Conservation (phyloP, 2,113 vertebrate species). For the Myiopsitta monachus region DNA sequence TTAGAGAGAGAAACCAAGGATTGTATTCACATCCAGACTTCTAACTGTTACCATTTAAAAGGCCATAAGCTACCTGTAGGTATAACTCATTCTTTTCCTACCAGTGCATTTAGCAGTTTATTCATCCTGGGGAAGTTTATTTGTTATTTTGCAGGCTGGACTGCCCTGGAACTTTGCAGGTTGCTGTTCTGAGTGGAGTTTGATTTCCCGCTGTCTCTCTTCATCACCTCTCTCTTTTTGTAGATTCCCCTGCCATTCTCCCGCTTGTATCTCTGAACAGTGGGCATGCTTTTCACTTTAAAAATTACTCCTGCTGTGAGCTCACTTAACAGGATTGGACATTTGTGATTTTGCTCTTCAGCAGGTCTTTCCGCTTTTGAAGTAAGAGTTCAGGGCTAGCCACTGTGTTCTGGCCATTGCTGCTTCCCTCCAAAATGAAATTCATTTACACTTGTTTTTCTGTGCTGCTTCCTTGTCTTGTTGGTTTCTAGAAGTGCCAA, state of each 20-base stretch:
- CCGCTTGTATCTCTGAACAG: background rate
- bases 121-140: constrained; percentile 32
- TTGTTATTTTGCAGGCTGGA: constrained; percentile 23
- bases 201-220: constrained; percentile 39
- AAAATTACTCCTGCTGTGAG: constrained; percentile 55
- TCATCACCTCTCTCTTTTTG: constrained; percentile 26
- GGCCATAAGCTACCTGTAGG: background rate
- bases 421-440: constrained; percentile 11
- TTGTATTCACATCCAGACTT: constrained; percentile 2
- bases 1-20: background rate
- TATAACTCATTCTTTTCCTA: background rate
- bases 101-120: background rate
- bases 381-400: constrained; percentile 4
- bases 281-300: constrained; percentile 24
- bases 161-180: background rate
- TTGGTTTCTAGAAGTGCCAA: background rate
- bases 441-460: background rate
- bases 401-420: constrained; percentile 6
- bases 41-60: background rate
- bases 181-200: constrained; percentile 31
- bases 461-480: background rate
- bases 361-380: constrained; percentile 3
- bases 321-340: constrained; percentile 28
- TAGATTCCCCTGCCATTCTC: background rate
- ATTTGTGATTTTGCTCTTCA: constrained; percentile 40